Evolutionary conservation across 2,113 vertebrate species (phyloP).

Genomic region (Hemichromis elongatus): DNA sequence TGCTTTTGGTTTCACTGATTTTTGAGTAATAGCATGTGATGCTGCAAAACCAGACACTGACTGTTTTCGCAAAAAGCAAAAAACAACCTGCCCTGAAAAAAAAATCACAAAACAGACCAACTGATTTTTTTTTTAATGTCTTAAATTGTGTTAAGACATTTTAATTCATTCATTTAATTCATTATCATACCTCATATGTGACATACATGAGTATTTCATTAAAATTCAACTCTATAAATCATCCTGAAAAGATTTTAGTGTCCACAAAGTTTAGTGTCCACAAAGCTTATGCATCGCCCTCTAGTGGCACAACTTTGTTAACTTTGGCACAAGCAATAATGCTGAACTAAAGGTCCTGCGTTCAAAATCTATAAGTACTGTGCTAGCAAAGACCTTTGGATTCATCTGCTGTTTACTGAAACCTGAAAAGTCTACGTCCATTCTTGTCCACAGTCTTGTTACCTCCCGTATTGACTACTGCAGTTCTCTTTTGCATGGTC

Average conservation of each 20-base stretch:
- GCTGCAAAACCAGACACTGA: rapidly evolving
- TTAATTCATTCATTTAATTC: too few relatives aligned
- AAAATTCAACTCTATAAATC: too few relatives aligned
- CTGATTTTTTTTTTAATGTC: not conserved
- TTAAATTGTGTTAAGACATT: too few relatives aligned
- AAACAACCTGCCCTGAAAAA: not conserved
- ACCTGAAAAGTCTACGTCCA: too few relatives aligned
- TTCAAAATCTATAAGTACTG: not conserved
- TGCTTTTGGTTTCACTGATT: not conserved
- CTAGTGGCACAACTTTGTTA: not conserved
- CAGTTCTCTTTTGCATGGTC: too few relatives aligned
- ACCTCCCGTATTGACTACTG: too few relatives aligned
- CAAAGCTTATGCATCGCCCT: not conserved
- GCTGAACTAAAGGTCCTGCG: not conserved
- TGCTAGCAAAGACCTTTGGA: not conserved
- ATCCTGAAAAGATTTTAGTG: too few relatives aligned
- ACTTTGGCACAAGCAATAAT: not conserved
- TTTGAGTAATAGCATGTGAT: too few relatives aligned
- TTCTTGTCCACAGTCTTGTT: too few relatives aligned
- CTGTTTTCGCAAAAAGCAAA: not conserved
- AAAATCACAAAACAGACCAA: not conserved
- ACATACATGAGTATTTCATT: too few relatives aligned
- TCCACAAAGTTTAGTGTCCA: too few relatives aligned
- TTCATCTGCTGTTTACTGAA: not conserved
- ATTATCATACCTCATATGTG: too few relatives aligned